Evolutionary conservation across 2,888 invertebrate species (phyloP).

Genomic region (Parnassius apollo): DNA sequence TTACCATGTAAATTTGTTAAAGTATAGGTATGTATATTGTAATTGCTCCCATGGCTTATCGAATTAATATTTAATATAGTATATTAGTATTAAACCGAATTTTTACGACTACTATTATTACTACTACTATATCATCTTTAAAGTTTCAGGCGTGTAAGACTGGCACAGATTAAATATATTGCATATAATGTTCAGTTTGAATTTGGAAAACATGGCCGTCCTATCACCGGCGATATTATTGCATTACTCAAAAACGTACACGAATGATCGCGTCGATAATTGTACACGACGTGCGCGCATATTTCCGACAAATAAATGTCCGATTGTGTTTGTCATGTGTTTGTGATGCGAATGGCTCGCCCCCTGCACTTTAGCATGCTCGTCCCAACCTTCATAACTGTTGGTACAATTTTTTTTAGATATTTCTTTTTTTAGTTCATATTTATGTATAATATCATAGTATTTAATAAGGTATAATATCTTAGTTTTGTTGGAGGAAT

Average conservation of each 20-base stretch:
- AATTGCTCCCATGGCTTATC: no score
- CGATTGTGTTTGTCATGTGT: constrained; percentile 40
- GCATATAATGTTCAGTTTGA: not conserved
- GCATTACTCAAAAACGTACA: constrained; percentile 38
- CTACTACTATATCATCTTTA: no score
- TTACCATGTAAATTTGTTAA: no score
- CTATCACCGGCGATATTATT: constrained; percentile 32
- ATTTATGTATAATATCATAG: no score
- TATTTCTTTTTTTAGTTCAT: no score
- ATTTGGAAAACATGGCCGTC: not conserved
- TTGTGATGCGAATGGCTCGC: constrained; percentile 28
- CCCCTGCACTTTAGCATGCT: not conserved
- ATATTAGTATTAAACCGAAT: no score
- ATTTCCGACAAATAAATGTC: constrained; percentile 51
- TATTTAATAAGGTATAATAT: no score
- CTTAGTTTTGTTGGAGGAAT: no score
- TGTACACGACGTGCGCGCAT: constrained; percentile 53
- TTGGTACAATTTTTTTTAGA: no score
- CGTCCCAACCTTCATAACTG: not conserved
- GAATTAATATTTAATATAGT: no score
- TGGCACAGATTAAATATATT: not conserved
- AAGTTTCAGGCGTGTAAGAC: not conserved
- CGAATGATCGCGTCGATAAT: constrained; percentile 44
- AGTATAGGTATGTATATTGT: no score
- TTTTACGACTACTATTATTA: no score